Evolutionary conservation across 2,113 vertebrate species (phyloP), one percentile per base, ranked within the genome.

Genomic region (Tetraodon nigroviridis): DNA sequence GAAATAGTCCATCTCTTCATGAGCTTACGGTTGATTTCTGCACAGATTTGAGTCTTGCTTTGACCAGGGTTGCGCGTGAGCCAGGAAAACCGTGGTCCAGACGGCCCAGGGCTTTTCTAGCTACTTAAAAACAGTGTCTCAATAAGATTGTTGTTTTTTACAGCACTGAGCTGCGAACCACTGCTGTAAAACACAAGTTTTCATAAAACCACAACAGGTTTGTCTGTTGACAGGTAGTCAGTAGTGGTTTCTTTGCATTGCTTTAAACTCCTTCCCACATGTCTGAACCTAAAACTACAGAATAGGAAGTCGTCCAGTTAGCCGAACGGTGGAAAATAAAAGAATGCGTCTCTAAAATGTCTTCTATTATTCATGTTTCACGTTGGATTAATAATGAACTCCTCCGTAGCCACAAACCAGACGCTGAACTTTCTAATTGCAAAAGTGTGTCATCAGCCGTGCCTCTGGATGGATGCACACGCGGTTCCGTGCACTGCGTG

Each of bases 381-480:
- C 71, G 68, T 67, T 0, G 58, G 40, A 78, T 86, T 40, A 84
- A 88, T 88, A 81, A 86, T 85, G 51, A 29, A 89, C 81, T 59
- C 32, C 57, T 24, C 27, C 46, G 70, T 76, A 82, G 73, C 82
- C 68, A 52, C 72, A 78, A 71, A 54, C 70, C 51, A 47, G 49
- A 68, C 67, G 19, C 54, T 73, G 67, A 78, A 80, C 62, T 75
- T 74, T 78, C 24, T 83, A 77, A 84, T 80, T 78, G 73, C 77
- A 69, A 66, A 73, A 58, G 53, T 67, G 10, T 80, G 68, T 76
- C 74, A 69, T 76, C 83, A 68, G 79, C 15, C 41, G 19, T 53
- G 20, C 48, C 49, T 63, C 46, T 58, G 52, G 18, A 22, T 64
- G 64, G 12, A 14, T 51, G 54, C 27, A 19, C 53, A 64, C 50